A percentile compares a stretch with the other conserved stretches of the same genome.
Evolutionary conservation across 2,797 vertebrate genomes (phyloP).

Genomic region (Acrocephalus scirpaceus): DNA sequence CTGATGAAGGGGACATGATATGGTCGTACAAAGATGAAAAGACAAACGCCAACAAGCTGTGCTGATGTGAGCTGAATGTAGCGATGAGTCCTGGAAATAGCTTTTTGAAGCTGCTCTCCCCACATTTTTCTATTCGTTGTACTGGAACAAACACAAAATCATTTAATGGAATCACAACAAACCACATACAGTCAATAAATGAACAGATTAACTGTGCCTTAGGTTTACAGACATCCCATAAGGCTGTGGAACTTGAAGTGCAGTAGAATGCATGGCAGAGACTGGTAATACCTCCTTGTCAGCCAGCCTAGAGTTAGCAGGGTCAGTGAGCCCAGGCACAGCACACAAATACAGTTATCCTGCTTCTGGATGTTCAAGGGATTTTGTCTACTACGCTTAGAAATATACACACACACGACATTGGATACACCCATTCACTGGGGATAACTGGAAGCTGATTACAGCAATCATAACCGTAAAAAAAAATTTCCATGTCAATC

Average conservation of each 20-base stretch:
- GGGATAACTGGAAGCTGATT: background rate
- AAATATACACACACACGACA: background rate
- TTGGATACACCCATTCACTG: background rate
- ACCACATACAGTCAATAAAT: background rate
- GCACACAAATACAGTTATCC: background rate
- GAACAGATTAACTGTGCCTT: background rate
- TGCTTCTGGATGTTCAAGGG: background rate
- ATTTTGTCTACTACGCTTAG: background rate
- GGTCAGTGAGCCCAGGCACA: background rate
- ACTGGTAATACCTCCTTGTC: background rate
- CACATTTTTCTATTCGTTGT: constrained; percentile 84
- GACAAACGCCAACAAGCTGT: constrained; percentile 83
- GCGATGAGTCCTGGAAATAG: constrained; percentile 79
- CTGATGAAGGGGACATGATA: constrained; percentile 82
- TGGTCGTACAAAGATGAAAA: constrained; percentile 82
- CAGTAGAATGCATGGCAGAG: background rate
- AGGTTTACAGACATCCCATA: constrained; percentile 5
- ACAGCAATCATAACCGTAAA: background rate
- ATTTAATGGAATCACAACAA: constrained; percentile 47
- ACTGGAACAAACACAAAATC: constrained; percentile 69
- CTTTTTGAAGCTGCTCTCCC: constrained; percentile 84
- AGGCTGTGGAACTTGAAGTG: background rate
- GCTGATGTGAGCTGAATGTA: constrained; percentile 82
- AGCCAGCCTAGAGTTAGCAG: background rate
- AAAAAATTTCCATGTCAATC: background rate